These are phyloP conservation scores for Pantherophis guttatus DNA, from an alignment of 2,113 vertebrate genomes.

Conservation along the genomic window DNA sequence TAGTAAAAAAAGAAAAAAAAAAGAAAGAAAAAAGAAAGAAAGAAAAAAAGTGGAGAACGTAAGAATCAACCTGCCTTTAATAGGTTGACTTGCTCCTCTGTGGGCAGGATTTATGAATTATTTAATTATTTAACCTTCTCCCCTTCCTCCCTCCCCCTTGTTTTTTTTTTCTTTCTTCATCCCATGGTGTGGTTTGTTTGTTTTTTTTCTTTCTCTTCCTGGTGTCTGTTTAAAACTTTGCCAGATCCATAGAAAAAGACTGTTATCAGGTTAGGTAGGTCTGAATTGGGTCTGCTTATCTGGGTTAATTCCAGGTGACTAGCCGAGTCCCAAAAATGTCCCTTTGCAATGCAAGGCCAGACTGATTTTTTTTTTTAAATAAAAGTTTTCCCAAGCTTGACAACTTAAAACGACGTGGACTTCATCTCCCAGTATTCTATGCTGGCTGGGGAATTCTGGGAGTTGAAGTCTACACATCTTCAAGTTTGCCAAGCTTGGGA, in stretches of 20 bases:
- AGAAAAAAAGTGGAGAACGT: neutral
- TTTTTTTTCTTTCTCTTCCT: neutral
- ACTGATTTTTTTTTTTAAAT: neutral
- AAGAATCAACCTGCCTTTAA: too few relatives aligned
- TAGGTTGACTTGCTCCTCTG: neutral
- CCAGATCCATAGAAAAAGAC: neutral
- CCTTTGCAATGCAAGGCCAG: neutral
- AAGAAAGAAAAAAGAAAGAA: neutral
- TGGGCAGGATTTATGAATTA: neutral
- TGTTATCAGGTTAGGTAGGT: neutral
- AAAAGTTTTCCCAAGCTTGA: too few relatives aligned
- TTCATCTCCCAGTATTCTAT: neutral
- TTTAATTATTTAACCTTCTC: neutral
- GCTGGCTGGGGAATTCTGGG: neutral
- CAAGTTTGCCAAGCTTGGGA: too few relatives aligned
- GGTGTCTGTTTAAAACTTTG: neutral
- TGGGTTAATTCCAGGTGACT: neutral
- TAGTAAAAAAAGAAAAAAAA: constrained; percentile 27
- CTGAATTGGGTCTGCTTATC: neutral
- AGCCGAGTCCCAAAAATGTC: neutral
- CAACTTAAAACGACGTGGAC: neutral
- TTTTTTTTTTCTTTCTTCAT: neutral
- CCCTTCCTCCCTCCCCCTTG: neutral
- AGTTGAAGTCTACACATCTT: neutral
- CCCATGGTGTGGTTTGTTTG: neutral